Percentiles rank a stretch among this genome's conserved stretches.
Conservation (phyloP, 2,888 invertebrate species). For the Endomychus coccineus region DNA sequence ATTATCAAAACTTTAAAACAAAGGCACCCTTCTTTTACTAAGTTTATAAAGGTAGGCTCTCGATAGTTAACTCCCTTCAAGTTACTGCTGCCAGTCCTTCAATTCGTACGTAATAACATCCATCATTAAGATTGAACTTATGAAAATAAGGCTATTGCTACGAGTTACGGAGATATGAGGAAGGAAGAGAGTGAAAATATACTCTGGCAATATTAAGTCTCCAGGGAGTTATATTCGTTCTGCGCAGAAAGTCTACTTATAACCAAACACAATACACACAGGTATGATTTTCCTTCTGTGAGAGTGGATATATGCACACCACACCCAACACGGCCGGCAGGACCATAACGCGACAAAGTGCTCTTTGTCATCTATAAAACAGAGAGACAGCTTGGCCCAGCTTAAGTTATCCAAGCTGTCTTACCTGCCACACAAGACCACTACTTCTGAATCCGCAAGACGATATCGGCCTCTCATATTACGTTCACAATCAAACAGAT, state of each 20-base stretch:
- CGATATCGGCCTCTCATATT: too few relatives aligned
- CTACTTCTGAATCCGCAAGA: too few relatives aligned
- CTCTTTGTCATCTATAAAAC: slow-evolving; percentile 41
- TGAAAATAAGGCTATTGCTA: not conserved
- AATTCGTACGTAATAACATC: too few relatives aligned
- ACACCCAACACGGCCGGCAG: slow-evolving; percentile 33
- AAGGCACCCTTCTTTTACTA: too few relatives aligned
- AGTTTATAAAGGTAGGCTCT: too few relatives aligned
- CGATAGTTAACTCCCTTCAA: too few relatives aligned
- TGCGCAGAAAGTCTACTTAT: slow-evolving; percentile 20
- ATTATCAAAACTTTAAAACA: too few relatives aligned
- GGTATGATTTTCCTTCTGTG: slow-evolving; percentile 20
- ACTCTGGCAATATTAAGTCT: slow-evolving; percentile 19
- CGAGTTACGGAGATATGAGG: not conserved
- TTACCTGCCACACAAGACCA: too few relatives aligned
- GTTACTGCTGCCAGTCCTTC: too few relatives aligned
- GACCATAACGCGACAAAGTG: slow-evolving; percentile 36
- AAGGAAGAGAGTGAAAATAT: slow-evolving; percentile 2
- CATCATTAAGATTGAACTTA: not conserved
- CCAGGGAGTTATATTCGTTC: slow-evolving; percentile 19
- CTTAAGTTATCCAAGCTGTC: too few relatives aligned
- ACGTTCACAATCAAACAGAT: too few relatives aligned
- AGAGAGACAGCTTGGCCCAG: slow-evolving; percentile 39
- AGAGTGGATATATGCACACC: slow-evolving; percentile 30
- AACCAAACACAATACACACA: slow-evolving; percentile 23